These are phyloP conservation scores for Probosciger aterrimus DNA, from an alignment of 2,113 vertebrate species.

Conservation along the genomic window DNA sequence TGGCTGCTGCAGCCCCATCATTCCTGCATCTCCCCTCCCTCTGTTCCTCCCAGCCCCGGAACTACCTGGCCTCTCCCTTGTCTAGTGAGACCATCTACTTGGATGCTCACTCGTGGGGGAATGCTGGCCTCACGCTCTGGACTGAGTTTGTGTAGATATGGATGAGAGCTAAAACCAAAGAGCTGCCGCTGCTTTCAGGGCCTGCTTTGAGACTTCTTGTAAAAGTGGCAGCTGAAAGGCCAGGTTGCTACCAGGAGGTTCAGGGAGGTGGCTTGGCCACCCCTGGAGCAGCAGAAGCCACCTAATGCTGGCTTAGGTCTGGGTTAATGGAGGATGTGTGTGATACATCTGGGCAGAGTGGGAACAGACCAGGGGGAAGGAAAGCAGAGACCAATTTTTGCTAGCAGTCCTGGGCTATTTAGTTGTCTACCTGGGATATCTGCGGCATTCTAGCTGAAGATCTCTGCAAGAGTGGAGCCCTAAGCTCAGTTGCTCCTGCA, in stretches of 20 bases:
- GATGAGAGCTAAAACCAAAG: not conserved
- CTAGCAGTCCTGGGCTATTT: not conserved
- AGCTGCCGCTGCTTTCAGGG: not conserved
- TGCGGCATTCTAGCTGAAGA: not conserved
- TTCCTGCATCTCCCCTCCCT: rapidly evolving
- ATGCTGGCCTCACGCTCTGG: not conserved
- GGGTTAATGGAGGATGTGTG: not conserved
- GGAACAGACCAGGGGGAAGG: not conserved
- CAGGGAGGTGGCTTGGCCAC: not conserved
- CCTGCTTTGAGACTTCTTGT: not conserved
- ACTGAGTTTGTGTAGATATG: not conserved
- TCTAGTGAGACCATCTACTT: not conserved
- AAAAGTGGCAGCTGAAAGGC: not conserved
- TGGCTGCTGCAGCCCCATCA: not conserved
- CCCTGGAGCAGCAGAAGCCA: not conserved
- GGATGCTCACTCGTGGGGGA: not conserved
- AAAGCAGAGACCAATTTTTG: not conserved
- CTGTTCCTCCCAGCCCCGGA: not conserved
- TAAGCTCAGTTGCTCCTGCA: not conserved
- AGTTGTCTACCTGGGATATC: not conserved
- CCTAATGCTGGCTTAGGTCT: not conserved
- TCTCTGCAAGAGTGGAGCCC: not conserved
- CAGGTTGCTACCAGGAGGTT: not conserved
- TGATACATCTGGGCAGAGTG: not conserved
- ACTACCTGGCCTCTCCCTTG: not conserved